Percentiles rank a stretch among this genome's conserved stretches.
Conservation (phyloP, 2,113 vertebrate species). For the Craseonycteris thonglongyai region DNA sequence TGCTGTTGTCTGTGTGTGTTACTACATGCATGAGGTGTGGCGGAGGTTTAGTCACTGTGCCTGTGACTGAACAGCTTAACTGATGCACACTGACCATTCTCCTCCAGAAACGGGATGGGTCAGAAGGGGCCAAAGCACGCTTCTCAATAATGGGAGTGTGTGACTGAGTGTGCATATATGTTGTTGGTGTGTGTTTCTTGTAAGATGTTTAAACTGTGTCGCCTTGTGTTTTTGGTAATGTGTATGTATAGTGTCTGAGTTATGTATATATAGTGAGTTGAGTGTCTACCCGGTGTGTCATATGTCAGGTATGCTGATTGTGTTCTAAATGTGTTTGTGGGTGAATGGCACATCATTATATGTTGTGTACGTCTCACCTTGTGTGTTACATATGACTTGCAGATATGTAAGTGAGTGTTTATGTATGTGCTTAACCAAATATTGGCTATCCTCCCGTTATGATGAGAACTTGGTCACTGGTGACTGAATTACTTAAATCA, state of each 20-base stretch:
- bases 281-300: neutral
- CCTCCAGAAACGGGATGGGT: neutral
- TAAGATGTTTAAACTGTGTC: neutral
- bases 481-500: neutral
- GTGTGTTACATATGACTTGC: neutral
- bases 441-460: neutral
- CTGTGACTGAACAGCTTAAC: neutral
- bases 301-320: no score
- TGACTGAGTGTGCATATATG: neutral
- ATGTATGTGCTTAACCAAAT: neutral
- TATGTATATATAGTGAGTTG: neutral
- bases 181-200: neutral
- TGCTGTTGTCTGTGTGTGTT: neutral
- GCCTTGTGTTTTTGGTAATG: neutral
- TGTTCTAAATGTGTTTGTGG: neutral
- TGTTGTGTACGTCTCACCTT: neutral
- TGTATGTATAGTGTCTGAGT: neutral
- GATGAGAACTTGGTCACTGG: neutral
- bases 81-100: neutral
- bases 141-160: neutral
- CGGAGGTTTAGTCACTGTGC: neutral
- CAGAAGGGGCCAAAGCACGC: neutral
- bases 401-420: neutral
- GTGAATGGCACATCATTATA: neutral
- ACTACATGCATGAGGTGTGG: accelerated